Evolutionary conservation across 2,888 invertebrate species (phyloP), one percentile per base, ranked within the genome.

Genomic region (Thymelicus sylvestris): DNA sequence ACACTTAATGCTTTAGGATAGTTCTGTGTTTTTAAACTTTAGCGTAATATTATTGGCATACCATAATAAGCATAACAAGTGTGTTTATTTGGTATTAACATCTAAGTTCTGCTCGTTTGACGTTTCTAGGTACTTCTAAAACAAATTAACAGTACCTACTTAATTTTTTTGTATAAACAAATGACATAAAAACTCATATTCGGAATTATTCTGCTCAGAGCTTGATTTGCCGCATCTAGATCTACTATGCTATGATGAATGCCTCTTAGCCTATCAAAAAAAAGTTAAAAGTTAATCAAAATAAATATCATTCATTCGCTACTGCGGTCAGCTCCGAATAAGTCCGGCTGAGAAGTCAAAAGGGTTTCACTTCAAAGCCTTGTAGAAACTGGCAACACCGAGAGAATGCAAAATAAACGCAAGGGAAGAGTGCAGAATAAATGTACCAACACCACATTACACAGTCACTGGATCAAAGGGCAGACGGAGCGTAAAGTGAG

Each of bases 381-480:
- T 80, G 81, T 77, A 82, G 85, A 90, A 88, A 90, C 90, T 89
- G 88, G 85, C 86, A 86, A 81, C 87, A 86, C 85, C 81, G 85
- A 88, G 87, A 88, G 90, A 90, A 86, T 89, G 86, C 83, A 88
- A 89, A 89, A 89, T 89, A 89, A 87, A 90, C 88, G 84, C 81
- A 81, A 83, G 80, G 85, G 81, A 79, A 89, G 88, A 91, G 91
- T 88, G 90, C 87, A 93, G 92, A 93, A 92, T 92, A 93, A 93
- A 93, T 92, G 91, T 86, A 81, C 84, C 91, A 88, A 89, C 90
- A 88, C 83, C 91, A 85, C 86, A 92, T 92, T 90, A 92, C 92
- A 92, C 88, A 90, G 90, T 88, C 93, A 93, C 85, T 93, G 93
- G 91, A 90, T 93, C 90, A 91, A 91, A 91, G 90, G 88, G 85